phyloP scores from a whole-genome alignment of 2,888 invertebrate species.

The Caenorhabditis drosophilae region DNA sequence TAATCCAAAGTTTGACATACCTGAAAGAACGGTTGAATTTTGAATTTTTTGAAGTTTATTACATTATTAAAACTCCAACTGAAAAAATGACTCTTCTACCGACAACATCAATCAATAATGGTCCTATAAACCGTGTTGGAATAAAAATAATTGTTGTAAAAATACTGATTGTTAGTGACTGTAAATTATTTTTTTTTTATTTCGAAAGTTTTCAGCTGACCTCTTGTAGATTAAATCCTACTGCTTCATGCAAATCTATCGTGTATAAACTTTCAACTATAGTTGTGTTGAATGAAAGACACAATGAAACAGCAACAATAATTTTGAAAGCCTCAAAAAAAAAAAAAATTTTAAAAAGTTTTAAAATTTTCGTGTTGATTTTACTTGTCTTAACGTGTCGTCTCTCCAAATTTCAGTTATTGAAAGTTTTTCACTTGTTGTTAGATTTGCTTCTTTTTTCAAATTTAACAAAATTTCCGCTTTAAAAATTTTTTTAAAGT shows the following conservation, averaged over 20 bases:
- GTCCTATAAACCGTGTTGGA: conserved; percentile 37
- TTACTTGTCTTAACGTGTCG: conserved; percentile 25
- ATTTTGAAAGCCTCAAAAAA: conserved; percentile 11
- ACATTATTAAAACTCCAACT: conserved; percentile 26
- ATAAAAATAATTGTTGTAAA: conserved; percentile 19
- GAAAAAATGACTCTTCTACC: conserved; percentile 37
- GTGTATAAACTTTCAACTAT: neutral
- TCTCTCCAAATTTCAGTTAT: conserved; percentile 21
- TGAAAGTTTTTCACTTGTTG: conserved; percentile 15
- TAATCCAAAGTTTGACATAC: neutral
- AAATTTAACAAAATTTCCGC: conserved; percentile 13
- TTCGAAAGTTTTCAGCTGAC: conserved; percentile 18
- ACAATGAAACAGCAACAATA: conserved; percentile 5
- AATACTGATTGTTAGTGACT: conserved; percentile 30
- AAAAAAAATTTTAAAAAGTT: too few relatives aligned
- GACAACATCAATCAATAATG: conserved; percentile 31
- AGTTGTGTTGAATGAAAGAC: conserved; percentile 1
- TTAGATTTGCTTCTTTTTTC: conserved; percentile 23
- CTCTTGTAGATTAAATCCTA: neutral
- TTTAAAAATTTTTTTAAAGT: neutral
- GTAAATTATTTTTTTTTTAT: neutral
- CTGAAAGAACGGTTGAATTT: neutral
- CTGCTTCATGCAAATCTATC: conserved; percentile 2
- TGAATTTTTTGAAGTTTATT: neutral
- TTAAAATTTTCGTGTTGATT: too few relatives aligned